A percentile compares a stretch with the other conserved stretches of the same genome.
Conservation (phyloP, 2,797 vertebrate genomes). For the Hapalemur alaotrensis region DNA sequence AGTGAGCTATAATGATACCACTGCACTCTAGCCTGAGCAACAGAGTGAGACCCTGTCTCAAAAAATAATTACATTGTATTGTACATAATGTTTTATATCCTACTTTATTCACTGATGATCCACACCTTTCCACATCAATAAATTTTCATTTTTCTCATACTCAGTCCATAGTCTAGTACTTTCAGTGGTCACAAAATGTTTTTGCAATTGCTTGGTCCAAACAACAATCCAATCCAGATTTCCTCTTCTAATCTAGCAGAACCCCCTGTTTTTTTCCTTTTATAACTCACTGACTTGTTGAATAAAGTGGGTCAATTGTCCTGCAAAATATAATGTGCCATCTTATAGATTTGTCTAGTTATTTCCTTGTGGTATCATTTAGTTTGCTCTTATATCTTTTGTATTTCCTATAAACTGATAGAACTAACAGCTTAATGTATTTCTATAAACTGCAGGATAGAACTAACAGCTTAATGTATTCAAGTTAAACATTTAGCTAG, state of each 20-base stretch:
- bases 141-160: constrained; percentile 9
- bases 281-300: constrained; percentile 7
- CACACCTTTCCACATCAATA: not conserved
- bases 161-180: not conserved
- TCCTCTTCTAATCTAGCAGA: not conserved
- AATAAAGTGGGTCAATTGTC: constrained; percentile 9
- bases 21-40: not conserved
- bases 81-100: not conserved
- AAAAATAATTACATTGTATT: not conserved
- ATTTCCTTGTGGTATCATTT: not conserved
- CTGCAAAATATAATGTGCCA: not conserved
- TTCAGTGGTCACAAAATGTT: not conserved
- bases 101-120: not conserved
- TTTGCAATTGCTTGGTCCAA: not conserved
- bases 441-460: not conserved
- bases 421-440: not conserved
- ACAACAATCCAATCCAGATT: not conserved
- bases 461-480: not conserved
- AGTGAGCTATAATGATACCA: not conserved
- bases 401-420: not conserved
- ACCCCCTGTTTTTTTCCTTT: not conserved
- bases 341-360: constrained; percentile 26
- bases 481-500: constrained; percentile 48
- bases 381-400: not conserved
- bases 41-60: not conserved